Evolutionary conservation across 2,888 invertebrate species (phyloP).

Genomic region (Tachina lurida): DNA sequence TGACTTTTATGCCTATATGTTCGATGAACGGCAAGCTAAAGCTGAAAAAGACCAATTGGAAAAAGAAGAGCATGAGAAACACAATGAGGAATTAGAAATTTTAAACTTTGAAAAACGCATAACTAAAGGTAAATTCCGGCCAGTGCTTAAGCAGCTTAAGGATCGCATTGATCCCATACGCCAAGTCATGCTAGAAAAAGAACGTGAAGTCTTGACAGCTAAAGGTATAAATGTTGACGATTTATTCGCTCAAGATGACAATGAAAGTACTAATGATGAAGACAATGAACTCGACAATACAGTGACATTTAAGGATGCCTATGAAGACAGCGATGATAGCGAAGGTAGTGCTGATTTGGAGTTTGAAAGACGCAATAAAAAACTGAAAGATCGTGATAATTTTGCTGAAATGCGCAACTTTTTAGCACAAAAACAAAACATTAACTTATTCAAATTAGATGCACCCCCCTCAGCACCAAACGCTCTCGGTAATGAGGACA

Average conservation of each 20-base stretch:
- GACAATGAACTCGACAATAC: slow-evolving; percentile 60
- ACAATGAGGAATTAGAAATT: slow-evolving; percentile 78
- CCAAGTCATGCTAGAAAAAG: slow-evolving; percentile 81
- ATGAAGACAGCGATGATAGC: slow-evolving; percentile 68
- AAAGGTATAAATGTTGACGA: slow-evolving; percentile 82
- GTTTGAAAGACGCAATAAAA: slow-evolving; percentile 76
- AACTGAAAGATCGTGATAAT: slow-evolving; percentile 79
- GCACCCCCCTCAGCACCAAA: slow-evolving; percentile 68
- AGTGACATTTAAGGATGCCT: slow-evolving; percentile 57
- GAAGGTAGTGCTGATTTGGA: slow-evolving; percentile 77
- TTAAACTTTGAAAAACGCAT: slow-evolving; percentile 81
- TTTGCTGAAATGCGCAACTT: slow-evolving; percentile 82
- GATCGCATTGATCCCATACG: slow-evolving; percentile 82
- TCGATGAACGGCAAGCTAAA: slow-evolving; percentile 77
- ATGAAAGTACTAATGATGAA: slow-evolving; percentile 47
- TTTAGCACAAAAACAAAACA: slow-evolving; percentile 80
- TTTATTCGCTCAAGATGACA: slow-evolving; percentile 75
- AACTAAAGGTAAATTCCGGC: slow-evolving; percentile 81
- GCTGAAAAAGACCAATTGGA: slow-evolving; percentile 72
- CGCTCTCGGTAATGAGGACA: slow-evolving; percentile 76
- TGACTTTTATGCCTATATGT: slow-evolving; percentile 82
- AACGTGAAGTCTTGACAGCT: slow-evolving; percentile 79
- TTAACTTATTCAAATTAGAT: slow-evolving; percentile 79
- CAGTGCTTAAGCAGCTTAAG: slow-evolving; percentile 81
- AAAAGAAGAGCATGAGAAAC: slow-evolving; percentile 62